Conservation (phyloP, 2,888 invertebrate genomes). For the Leucoma salicis region DNA sequence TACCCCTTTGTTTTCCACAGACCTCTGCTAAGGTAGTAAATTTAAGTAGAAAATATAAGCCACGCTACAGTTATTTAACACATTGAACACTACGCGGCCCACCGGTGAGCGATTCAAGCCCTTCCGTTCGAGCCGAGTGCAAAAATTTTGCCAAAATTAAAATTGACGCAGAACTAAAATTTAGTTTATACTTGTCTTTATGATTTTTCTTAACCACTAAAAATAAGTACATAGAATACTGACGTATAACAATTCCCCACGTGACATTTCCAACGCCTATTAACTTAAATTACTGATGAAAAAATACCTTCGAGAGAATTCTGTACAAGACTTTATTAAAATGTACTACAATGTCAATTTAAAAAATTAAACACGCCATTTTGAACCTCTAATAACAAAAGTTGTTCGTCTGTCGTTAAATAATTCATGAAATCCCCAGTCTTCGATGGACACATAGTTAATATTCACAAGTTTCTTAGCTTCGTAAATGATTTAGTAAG, state of each 20-base stretch:
- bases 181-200: no score
- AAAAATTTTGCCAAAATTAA: no score
- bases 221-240: no score
- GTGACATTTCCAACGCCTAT: background rate
- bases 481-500: conserved; percentile 3
- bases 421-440: conserved; percentile 26
- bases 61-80: no score
- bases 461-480: conserved; percentile 19
- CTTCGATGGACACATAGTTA: conserved; percentile 12
- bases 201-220: no score
- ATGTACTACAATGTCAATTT: conserved; percentile 7
- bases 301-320: background rate
- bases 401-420: conserved; percentile 17
- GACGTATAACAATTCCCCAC: background rate
- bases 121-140: no score
- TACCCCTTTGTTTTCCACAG: no score
- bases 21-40: no score
- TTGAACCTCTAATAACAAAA: conserved; percentile 14
- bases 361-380: conserved; percentile 11
- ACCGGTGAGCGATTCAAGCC: no score
- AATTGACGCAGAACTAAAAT: no score
- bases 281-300: background rate
- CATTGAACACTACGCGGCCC: no score
- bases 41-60: no score
- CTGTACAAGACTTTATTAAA: background rate